These are phyloP conservation scores for Pseudochromis fuscus DNA, from an alignment of 2,797 vertebrate genomes.

Conservation along the genomic window DNA sequence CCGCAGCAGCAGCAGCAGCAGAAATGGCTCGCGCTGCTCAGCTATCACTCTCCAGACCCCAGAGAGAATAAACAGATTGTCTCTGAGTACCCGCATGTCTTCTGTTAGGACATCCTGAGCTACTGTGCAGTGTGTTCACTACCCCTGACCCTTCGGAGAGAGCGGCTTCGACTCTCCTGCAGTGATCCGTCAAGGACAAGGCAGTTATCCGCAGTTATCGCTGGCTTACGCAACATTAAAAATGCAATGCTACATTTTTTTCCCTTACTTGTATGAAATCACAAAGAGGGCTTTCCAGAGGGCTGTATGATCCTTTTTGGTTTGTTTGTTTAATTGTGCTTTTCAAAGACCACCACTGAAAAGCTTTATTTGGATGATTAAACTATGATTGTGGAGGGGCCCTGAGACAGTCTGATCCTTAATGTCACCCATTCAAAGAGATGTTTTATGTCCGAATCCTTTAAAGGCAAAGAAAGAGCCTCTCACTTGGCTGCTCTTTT, in stretches of 20 bases:
- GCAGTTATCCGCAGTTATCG: conserved; percentile 14
- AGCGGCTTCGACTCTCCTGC: conserved; percentile 26
- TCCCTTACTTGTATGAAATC: conserved; percentile 9
- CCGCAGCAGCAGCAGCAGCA: conserved; percentile 26
- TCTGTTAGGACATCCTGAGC: conserved; percentile 24
- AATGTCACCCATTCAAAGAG: conserved; percentile 23
- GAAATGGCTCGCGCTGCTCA: conserved; percentile 20
- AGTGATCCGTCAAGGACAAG: conserved; percentile 40
- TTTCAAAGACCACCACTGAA: conserved; percentile 20
- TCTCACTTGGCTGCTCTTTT: conserved; percentile 15
- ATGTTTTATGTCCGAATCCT: conserved; percentile 21
- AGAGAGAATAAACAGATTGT: conserved; percentile 64
- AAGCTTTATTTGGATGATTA: conserved; percentile 9
- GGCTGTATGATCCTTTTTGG: conserved; percentile 3
- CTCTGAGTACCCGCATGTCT: conserved; percentile 38
- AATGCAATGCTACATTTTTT: conserved; percentile 1
- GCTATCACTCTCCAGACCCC: conserved; percentile 46
- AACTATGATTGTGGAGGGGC: background rate
- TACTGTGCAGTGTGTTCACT: conserved; percentile 22
- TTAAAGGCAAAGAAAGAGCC: conserved; percentile 36
- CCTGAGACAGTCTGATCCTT: conserved; percentile 16
- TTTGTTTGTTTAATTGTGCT: background rate
- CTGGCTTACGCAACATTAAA: conserved; percentile 23
- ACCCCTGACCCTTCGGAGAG: conserved; percentile 15
- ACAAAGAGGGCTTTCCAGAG: conserved; percentile 12